phyloP scores from a whole-genome alignment of 1,140 invertebrate species.

The Diabrotica undecimpunctata region DNA sequence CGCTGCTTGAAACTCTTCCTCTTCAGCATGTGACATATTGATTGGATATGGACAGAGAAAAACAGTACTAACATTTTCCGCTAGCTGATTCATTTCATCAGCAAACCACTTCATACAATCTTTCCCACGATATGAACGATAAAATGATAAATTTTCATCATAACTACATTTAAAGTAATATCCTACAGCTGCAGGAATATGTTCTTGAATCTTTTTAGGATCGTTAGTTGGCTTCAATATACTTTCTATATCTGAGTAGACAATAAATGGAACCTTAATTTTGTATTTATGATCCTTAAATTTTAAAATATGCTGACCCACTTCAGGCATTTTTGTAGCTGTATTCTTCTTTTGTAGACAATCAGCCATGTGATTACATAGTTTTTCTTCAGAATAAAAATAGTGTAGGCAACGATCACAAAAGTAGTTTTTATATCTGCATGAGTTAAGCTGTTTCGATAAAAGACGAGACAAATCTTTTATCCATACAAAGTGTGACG shows the following conservation, averaged over 20 bases:
- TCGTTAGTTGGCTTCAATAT: slow-evolving; percentile 23
- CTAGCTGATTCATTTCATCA: slow-evolving; percentile 21
- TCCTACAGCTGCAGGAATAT: slow-evolving; percentile 37
- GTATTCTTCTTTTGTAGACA: slow-evolving; percentile 22
- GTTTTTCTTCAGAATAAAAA: slow-evolving; percentile 23
- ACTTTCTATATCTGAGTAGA: slow-evolving; percentile 44
- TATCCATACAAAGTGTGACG: slow-evolving; percentile 24
- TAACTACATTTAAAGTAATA: slow-evolving; percentile 23
- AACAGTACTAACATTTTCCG: slow-evolving; percentile 26
- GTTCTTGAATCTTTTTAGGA: slow-evolving; percentile 13
- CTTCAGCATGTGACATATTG: slow-evolving; percentile 15
- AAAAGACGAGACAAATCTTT: slow-evolving; percentile 29
- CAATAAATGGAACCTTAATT: slow-evolving; percentile 37
- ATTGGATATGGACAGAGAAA: slow-evolving; percentile 24
- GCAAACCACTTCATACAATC: slow-evolving; percentile 38
- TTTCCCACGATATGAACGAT: slow-evolving; percentile 25
- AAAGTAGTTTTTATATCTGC: slow-evolving; percentile 23
- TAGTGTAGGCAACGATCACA: slow-evolving; percentile 34
- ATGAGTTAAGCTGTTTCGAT: slow-evolving; percentile 17
- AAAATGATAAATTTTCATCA: slow-evolving; percentile 34
- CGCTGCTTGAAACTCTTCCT: slow-evolving; percentile 4
- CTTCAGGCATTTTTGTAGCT: slow-evolving; percentile 28
- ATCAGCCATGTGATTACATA: slow-evolving; percentile 24
- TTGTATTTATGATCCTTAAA: slow-evolving; percentile 20
- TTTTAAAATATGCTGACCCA: slow-evolving; percentile 12